Percentiles rank a stretch among this genome's conserved stretches.
These are phyloP conservation scores for Isurus oxyrinchus DNA, from an alignment of 2,113 vertebrate genomes.

Conservation along the genomic window DNA sequence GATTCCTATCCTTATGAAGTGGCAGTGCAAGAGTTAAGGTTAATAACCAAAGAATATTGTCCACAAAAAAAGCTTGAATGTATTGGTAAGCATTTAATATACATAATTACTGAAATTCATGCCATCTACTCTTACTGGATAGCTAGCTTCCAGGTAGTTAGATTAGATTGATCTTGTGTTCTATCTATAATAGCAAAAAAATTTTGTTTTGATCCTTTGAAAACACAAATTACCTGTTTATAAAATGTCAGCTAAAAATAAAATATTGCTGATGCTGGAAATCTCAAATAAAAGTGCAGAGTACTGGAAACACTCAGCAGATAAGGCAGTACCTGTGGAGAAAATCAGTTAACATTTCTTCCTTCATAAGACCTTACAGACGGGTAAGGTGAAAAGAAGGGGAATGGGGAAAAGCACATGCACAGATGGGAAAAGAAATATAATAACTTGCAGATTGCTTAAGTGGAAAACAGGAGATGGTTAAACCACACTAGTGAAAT, in stretches of 20 bases:
- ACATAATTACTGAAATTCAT: neutral
- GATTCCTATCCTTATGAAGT: slow-evolving; percentile 65
- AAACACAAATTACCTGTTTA: neutral
- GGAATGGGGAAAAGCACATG: neutral
- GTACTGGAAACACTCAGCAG: neutral
- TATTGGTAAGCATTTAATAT: slow-evolving; percentile 62
- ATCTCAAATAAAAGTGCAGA: neutral
- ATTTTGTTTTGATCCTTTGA: neutral
- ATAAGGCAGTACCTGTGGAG: neutral
- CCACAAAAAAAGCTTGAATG: slow-evolving; percentile 89
- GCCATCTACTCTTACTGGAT: neutral
- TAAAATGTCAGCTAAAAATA: neutral
- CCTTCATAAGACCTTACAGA: neutral
- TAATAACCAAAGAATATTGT: slow-evolving; percentile 67
- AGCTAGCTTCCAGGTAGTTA: neutral
- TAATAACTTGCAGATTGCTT: neutral
- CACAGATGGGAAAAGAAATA: neutral
- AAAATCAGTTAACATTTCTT: neutral
- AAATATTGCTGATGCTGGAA: neutral
- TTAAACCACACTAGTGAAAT: neutral
- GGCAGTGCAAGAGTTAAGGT: slow-evolving; percentile 71
- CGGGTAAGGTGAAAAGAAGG: neutral
- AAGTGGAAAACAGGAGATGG: neutral
- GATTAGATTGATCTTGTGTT: neutral
- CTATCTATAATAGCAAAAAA: neutral